Conservation (phyloP, 2,113 vertebrate species). For the Verasper variegatus region DNA sequence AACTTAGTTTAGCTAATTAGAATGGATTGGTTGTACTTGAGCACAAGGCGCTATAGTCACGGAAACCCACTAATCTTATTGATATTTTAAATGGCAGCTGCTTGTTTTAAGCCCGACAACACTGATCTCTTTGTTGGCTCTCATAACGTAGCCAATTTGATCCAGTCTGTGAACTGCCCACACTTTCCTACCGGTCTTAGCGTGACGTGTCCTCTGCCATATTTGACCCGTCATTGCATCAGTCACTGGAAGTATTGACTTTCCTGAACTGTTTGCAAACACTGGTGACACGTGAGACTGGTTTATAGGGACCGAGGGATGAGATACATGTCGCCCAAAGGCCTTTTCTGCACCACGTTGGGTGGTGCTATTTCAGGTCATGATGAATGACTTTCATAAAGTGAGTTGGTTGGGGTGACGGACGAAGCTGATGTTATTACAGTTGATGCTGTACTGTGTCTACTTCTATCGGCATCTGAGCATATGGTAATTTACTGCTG, state of each 20-base stretch:
- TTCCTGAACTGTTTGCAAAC: conserved; percentile 66
- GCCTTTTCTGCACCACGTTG: conserved; percentile 23
- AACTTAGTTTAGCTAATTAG: conserved; percentile 47
- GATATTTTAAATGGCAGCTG: conserved; percentile 48
- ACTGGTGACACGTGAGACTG: conserved; percentile 48
- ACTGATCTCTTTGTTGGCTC: conserved; percentile 42
- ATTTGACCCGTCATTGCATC: conserved; percentile 39
- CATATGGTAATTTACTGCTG: not conserved
- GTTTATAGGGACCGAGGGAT: conserved; percentile 21
- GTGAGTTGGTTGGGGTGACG: not conserved
- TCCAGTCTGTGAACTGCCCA: conserved; percentile 27
- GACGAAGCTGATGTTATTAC: not conserved
- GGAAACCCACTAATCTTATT: conserved; percentile 45
- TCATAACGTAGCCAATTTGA: conserved; percentile 40
- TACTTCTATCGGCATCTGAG: not conserved
- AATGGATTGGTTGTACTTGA: conserved; percentile 37
- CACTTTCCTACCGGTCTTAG: conserved; percentile 7
- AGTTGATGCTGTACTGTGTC: not conserved
- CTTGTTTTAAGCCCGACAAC: conserved; percentile 11
- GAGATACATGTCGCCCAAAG: conserved; percentile 28
- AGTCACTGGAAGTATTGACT: conserved; percentile 50
- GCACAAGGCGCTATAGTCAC: conserved; percentile 34
- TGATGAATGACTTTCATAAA: conserved; percentile 30
- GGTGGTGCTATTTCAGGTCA: conserved; percentile 40
- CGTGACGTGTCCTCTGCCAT: conserved; percentile 43